Evolutionary conservation across 2,888 invertebrate species (phyloP).

Genomic region (Leucophenga montana): DNA sequence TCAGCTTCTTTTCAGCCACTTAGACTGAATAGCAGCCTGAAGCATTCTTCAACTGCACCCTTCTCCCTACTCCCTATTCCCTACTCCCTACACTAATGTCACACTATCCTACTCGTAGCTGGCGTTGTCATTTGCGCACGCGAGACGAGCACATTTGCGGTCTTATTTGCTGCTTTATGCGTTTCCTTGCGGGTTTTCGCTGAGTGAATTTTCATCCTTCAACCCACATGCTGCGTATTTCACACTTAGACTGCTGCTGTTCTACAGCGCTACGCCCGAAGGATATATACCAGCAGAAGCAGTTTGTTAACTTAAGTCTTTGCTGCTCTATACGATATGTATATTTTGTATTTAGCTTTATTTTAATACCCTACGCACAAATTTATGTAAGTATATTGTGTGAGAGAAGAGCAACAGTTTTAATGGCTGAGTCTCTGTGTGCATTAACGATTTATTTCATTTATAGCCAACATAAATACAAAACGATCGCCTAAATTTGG

Average conservation of each 20-base stretch:
- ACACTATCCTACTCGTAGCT: too few relatives aligned
- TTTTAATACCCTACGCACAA: too few relatives aligned
- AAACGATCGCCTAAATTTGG: too few relatives aligned
- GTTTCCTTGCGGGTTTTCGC: slow-evolving; percentile 44
- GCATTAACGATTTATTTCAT: too few relatives aligned
- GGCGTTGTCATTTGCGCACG: slow-evolving; percentile 30
- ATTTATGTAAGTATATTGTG: too few relatives aligned
- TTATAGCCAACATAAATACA: too few relatives aligned
- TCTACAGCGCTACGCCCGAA: background rate
- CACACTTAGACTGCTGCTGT: too few relatives aligned
- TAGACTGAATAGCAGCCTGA: background rate
- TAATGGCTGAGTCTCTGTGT: too few relatives aligned
- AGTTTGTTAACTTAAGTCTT: background rate
- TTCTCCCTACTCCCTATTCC: background rate
- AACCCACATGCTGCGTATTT: background rate
- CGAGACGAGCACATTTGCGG: slow-evolving; percentile 55
- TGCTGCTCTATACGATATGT: too few relatives aligned
- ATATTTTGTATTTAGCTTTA: too few relatives aligned
- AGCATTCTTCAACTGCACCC: background rate
- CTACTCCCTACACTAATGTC: too few relatives aligned
- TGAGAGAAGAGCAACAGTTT: too few relatives aligned
- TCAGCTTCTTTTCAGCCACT: background rate
- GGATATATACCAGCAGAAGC: background rate
- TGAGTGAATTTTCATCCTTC: background rate
- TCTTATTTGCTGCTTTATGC: slow-evolving; percentile 61